These are phyloP conservation scores for Acheta domesticus DNA, from an alignment of 2,888 invertebrate species.

Conservation along the genomic window DNA sequence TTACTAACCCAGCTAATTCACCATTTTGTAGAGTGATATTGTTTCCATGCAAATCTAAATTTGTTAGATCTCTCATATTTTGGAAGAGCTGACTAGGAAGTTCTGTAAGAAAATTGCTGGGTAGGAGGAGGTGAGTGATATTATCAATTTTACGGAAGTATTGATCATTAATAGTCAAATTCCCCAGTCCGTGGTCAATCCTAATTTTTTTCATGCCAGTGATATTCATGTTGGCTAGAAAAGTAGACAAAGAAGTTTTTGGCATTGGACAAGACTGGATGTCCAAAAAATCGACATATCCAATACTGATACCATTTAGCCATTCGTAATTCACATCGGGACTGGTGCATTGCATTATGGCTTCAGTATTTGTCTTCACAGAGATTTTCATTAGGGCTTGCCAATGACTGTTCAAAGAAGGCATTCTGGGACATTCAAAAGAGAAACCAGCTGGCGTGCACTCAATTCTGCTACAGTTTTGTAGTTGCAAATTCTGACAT, in stretches of 20 bases:
- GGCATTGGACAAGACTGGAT: conserved; percentile 57
- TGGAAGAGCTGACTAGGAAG: conserved; percentile 61
- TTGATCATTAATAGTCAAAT: conserved; percentile 55
- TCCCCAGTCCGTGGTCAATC: conserved; percentile 48
- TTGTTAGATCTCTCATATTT: conserved; percentile 58
- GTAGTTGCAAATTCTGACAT: neutral
- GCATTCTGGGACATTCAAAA: neutral
- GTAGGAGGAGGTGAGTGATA: conserved; percentile 56
- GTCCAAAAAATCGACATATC: conserved; percentile 51
- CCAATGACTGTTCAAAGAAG: neutral
- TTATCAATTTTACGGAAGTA: conserved; percentile 58
- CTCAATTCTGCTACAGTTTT: neutral
- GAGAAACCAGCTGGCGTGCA: neutral
- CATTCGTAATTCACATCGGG: conserved; percentile 47
- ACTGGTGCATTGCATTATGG: neutral
- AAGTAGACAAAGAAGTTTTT: conserved; percentile 51
- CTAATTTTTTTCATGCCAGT: conserved; percentile 21
- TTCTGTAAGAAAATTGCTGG: conserved; percentile 59
- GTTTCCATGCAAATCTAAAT: conserved; percentile 62
- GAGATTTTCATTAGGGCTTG: neutral
- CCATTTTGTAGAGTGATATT: conserved; percentile 56
- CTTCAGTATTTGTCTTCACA: neutral
- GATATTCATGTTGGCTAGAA: conserved; percentile 42
- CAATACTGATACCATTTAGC: conserved; percentile 52
- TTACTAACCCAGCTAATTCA: conserved; percentile 56